Percentiles rank a stretch among this genome's conserved stretches.
These are phyloP conservation scores for Pomacea canaliculata DNA, from an alignment of 2,888 invertebrate genomes.

Conservation along the genomic window DNA sequence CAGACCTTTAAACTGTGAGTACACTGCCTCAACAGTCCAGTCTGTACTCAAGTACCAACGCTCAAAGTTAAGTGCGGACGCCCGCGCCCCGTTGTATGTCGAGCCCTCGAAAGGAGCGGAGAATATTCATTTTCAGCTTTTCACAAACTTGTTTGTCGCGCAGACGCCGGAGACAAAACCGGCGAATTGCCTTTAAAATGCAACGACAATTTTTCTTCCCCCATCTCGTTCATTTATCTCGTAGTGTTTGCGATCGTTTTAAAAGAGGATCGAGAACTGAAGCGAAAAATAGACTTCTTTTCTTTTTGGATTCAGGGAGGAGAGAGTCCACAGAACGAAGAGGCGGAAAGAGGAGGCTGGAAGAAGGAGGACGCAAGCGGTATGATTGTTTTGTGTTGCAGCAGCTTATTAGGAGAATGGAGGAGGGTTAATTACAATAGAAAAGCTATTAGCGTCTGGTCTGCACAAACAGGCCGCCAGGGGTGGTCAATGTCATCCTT, in stretches of 20 bases:
- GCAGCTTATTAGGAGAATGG: constrained; percentile 15
- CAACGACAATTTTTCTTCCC: constrained; percentile 5
- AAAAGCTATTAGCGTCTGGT: constrained; percentile 19
- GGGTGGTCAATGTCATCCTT: constrained; percentile 4
- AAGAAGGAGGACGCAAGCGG: background rate
- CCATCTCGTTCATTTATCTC: background rate
- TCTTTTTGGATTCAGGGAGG: background rate
- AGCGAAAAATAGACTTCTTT: constrained; percentile 5
- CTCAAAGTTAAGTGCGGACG: constrained; percentile 14
- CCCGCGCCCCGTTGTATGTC: background rate
- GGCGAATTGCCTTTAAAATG: background rate
- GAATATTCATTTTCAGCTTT: constrained; percentile 10
- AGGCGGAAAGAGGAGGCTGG: background rate
- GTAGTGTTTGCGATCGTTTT: constrained; percentile 20
- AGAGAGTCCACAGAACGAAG: background rate
- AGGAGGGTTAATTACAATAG: constrained; percentile 21
- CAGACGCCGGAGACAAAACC: constrained; percentile 1
- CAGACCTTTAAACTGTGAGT: too few species aligned
- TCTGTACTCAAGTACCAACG: background rate
- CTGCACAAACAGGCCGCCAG: constrained; percentile 8
- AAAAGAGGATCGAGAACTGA: background rate
- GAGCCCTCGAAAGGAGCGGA: background rate
- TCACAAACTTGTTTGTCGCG: background rate
- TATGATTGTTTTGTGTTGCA: constrained; percentile 9
- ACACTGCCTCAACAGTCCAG: too few species aligned